Evolutionary conservation across 2,797 vertebrate species (phyloP).

Genomic region (Platyrinchus mystaceus): DNA sequence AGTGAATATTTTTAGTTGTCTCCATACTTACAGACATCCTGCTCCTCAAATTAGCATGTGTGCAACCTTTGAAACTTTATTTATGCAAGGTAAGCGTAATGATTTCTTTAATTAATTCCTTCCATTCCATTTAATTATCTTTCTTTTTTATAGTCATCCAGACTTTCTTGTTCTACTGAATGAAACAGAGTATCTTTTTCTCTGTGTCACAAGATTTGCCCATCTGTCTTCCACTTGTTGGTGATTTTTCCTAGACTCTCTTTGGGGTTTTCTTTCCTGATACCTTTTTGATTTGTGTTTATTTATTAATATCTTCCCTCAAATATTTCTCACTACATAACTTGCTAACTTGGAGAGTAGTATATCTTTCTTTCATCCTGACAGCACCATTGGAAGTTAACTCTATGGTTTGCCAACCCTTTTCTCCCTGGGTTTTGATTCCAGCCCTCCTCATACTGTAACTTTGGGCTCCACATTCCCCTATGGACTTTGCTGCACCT

Average conservation of each 20-base stretch:
- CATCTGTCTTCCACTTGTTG: neutral
- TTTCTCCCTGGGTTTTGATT: neutral
- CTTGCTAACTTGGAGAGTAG: neutral
- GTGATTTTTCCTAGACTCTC: neutral
- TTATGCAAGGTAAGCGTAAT: neutral
- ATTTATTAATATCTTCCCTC: neutral
- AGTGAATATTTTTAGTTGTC: neutral
- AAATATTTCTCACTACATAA: neutral
- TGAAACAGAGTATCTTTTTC: neutral
- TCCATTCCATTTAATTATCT: neutral
- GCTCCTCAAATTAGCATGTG: neutral
- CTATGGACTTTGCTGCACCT: neutral
- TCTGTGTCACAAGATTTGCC: neutral
- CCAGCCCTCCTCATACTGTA: neutral
- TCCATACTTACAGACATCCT: neutral
- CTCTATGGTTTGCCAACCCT: neutral
- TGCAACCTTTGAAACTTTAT: neutral
- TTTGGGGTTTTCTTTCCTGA: neutral
- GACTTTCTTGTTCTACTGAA: neutral
- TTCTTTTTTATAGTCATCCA: neutral
- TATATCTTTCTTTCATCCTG: neutral
- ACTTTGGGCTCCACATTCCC: neutral
- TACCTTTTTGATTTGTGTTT: neutral
- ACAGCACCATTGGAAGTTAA: neutral
- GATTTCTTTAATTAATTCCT: neutral